Base-by-base conservation (phyloP, 2,888 invertebrate species). In the Phaedon cochleariae region DNA sequence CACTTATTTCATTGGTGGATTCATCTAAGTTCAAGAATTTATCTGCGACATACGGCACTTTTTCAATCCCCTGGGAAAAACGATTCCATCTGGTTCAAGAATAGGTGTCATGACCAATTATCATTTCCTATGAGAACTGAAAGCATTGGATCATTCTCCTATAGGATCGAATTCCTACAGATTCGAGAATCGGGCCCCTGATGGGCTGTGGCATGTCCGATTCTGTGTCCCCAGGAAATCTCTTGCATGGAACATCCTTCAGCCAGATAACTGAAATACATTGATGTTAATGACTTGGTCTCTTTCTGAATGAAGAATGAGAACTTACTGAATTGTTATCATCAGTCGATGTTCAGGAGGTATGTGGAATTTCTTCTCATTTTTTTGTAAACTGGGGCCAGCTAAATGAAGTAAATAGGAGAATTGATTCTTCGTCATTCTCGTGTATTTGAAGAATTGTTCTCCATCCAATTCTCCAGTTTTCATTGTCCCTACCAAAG, bases 141-240 rank as follows among this genome's bases (percentile, higher is more conserved):
- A n/a, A n/a, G n/a, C n/a, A n/a, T n/a, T n/a, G n/a, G n/a, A n/a
- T n/a, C n/a, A n/a, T n/a, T n/a, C n/a, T n/a, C n/a, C n/a, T n/a
- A n/a, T n/a, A n/a, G n/a, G n/a, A n/a, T n/a, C n/a, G n/a, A n/a
- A n/a, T n/a, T n/a, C n/a, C n/a, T n/a, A n/a, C n/a, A n/a, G n/a
- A n/a, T n/a, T n/a, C n/a, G n/a, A n/a, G n/a, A n/a, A n/a, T n/a
- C n/a, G n/a, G n/a, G n/a, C n/a, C 6, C 26, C 3, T 22, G 15
- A 41, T 62, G 62, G 7, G 51, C 62, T 29, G 62, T 62, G 20
- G 62, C 45, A 49, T 62, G 34, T 49, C 58, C 58, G 10, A 62
- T 41, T n/a, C 57, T 34, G 20, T 49, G 45, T 17, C 51, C 52
- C 51, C 62, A 37, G 15, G 52, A 52, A 41, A 62, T 57, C 29